Evolutionary conservation across 2,797 vertebrate species (phyloP).

Genomic region (Picus viridis): DNA sequence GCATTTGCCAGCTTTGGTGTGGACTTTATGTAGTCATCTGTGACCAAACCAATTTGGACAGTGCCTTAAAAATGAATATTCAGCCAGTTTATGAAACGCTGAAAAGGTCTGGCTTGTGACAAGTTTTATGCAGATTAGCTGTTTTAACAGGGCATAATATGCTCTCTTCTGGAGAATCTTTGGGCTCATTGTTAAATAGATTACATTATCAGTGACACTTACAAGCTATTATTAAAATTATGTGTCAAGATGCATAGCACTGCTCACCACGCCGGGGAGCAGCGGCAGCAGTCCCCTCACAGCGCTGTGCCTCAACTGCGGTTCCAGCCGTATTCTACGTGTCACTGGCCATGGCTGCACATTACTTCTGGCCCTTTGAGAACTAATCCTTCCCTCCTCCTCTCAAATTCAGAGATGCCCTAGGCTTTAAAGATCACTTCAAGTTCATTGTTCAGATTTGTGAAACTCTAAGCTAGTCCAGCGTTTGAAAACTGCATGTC

Average conservation of each 20-base stretch:
- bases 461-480: background rate
- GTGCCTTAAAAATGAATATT: conserved; percentile 64
- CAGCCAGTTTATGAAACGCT: conserved; percentile 32
- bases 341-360: conserved; percentile 21
- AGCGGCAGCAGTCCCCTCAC: background rate
- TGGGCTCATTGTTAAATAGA: conserved; percentile 45
- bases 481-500: background rate
- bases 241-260: conserved; percentile 27
- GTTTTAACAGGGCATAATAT: conserved; percentile 44
- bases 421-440: conserved; percentile 21
- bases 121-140: conserved; percentile 62
- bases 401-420: background rate
- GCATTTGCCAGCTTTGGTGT: conserved; percentile 21
- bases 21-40: conserved; percentile 43
- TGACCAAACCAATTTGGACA: conserved; percentile 59
- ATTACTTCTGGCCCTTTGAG: background rate
- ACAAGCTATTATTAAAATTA: conserved; percentile 72
- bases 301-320: background rate
- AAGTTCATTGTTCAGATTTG: background rate
- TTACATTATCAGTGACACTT: conserved; percentile 61
- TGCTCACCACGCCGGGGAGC: background rate
- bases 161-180: conserved; percentile 42
- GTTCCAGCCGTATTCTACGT: conserved; percentile 48
- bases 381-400: background rate
- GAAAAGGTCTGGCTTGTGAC: conserved; percentile 56